Conservation (phyloP, 2,888 invertebrate species). For the Nebria brevicollis region DNA sequence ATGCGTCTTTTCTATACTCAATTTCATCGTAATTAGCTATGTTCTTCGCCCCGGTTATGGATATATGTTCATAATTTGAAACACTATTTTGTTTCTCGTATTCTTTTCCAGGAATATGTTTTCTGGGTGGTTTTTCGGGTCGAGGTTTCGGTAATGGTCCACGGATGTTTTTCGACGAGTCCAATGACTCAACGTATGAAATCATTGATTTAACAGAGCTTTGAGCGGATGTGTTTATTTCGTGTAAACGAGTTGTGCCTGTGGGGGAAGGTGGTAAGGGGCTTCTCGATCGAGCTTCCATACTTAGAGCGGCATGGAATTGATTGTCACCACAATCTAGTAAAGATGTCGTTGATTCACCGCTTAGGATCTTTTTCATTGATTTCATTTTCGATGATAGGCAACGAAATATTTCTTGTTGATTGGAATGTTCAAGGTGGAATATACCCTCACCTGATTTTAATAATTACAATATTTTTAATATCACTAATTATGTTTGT, state of each 20-base stretch:
- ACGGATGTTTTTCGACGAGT: conserved; percentile 24
- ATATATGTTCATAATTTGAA: conserved; percentile 63
- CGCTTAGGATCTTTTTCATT: conserved; percentile 84
- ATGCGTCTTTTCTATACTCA: conserved; percentile 81
- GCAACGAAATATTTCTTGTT: conserved; percentile 83
- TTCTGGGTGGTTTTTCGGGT: conserved; percentile 72
- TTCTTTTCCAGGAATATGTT: conserved; percentile 61
- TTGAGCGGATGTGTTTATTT: conserved; percentile 52
- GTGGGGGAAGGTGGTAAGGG: conserved; percentile 73
- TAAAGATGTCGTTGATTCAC: conserved; percentile 67
- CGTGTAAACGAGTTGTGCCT: conserved; percentile 63
- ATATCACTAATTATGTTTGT: too few relatives aligned
- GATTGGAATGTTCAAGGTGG: conserved; percentile 81
- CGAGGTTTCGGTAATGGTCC: conserved; percentile 70
- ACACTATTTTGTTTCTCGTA: conserved; percentile 52
- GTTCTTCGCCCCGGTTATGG: conserved; percentile 53
- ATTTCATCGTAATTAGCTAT: conserved; percentile 72
- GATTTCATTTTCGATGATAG: conserved; percentile 86
- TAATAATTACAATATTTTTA: not conserved
- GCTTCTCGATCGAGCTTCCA: conserved; percentile 85
- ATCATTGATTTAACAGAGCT: conserved; percentile 58
- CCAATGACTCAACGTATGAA: conserved; percentile 48
- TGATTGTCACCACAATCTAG: conserved; percentile 80
- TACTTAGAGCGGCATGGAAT: conserved; percentile 76
- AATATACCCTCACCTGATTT: conserved; percentile 77